phyloP scores from a whole-genome alignment of 2,888 invertebrate genomes.

The Drepanosiphum platanoidis region DNA sequence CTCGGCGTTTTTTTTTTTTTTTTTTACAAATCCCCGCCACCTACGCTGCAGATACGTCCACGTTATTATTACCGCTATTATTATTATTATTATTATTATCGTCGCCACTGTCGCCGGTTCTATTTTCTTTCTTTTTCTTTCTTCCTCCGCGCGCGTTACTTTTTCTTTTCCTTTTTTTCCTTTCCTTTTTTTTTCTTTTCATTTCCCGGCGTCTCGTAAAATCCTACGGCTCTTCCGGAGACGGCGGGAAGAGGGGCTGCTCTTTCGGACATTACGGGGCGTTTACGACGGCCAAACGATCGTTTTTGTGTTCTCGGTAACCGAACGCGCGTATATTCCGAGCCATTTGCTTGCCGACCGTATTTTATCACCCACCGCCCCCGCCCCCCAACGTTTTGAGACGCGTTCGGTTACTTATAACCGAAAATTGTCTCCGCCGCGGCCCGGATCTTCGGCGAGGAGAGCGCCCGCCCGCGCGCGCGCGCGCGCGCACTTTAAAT shows the following conservation, averaged over 20 bases:
- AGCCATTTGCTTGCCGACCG: constrained; percentile 46
- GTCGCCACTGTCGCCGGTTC: not conserved
- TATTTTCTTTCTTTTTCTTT: constrained; percentile 18
- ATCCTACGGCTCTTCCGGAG: constrained; percentile 16
- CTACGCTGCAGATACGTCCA: not conserved
- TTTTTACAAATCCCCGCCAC: not conserved
- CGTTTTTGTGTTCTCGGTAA: constrained; percentile 30
- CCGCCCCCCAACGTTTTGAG: too few species aligned
- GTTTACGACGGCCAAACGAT: constrained; percentile 57
- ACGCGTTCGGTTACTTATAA: constrained; percentile 1
- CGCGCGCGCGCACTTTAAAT: constrained; percentile 26
- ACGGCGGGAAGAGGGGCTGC: not conserved
- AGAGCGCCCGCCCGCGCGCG: not conserved
- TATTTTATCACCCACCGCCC: constrained; percentile 56
- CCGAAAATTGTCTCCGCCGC: constrained; percentile 13
- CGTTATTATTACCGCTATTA: constrained; percentile 1
- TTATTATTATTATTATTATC: constrained; percentile 31
- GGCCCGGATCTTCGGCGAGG: not conserved
- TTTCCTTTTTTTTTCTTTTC: constrained; percentile 4
- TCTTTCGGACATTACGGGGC: constrained; percentile 24
- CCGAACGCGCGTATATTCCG: constrained; percentile 24
- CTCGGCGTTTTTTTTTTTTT: too few species aligned
- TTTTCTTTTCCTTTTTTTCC: constrained; percentile 4
- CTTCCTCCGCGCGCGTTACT: not conserved
- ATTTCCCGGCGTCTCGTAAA: constrained; percentile 42